Evolutionary conservation across 1,140 invertebrate species (phyloP).

Genomic region (Drosophila lacteicornis): DNA sequence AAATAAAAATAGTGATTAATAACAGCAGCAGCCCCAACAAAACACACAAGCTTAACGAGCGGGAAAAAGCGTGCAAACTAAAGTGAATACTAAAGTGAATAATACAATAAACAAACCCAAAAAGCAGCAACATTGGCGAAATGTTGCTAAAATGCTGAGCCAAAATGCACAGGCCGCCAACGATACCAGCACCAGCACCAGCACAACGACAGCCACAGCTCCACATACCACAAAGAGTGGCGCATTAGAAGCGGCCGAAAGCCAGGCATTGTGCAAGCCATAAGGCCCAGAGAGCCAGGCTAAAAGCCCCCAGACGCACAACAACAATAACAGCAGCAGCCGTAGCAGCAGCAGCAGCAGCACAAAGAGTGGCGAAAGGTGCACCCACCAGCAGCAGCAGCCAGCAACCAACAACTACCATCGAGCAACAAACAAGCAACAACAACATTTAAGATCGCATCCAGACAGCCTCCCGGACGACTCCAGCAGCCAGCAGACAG

Average conservation of each 20-base stretch:
- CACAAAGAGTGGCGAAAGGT: constrained; percentile 73
- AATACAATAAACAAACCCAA: constrained; percentile 20
- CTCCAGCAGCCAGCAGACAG: constrained; percentile 1
- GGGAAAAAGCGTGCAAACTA: constrained; percentile 50
- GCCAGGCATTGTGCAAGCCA: constrained; percentile 58
- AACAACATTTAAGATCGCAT: constrained; percentile 13
- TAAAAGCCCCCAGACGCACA: constrained; percentile 47
- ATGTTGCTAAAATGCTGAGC: constrained; percentile 62
- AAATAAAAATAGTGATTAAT: constrained; percentile 84
- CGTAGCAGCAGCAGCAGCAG: constrained; percentile 48
- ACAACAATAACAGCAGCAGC: constrained; percentile 36
- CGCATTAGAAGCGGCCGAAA: constrained; percentile 54
- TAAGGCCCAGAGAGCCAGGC: constrained; percentile 49
- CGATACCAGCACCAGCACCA: constrained; percentile 6
- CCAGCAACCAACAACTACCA: constrained; percentile 21
- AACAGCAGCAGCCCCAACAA: constrained; percentile 51
- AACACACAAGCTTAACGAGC: constrained; percentile 24
- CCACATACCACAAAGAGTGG: constrained; percentile 58
- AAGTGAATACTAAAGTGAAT: constrained; percentile 18
- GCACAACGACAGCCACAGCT: constrained; percentile 24
- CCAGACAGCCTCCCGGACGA: constrained; percentile 21
- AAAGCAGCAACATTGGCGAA: constrained; percentile 33
- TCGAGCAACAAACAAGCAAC: constrained; percentile 25
- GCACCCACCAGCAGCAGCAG: constrained; percentile 64
- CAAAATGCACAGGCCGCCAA: constrained; percentile 67